phyloP scores from a whole-genome alignment of 1,140 invertebrate genomes.

The Druon quercuslanigerum region DNA sequence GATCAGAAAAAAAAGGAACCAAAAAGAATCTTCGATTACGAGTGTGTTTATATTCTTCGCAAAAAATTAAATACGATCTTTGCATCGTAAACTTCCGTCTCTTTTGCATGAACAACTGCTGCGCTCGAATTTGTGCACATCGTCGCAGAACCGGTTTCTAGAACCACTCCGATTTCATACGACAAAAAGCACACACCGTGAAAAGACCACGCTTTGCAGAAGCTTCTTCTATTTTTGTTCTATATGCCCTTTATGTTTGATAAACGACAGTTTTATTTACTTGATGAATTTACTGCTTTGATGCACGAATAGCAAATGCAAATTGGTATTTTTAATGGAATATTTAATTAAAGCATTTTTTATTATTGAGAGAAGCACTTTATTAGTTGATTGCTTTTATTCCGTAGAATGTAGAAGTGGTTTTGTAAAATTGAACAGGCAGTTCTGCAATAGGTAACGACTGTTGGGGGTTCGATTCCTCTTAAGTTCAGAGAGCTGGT shows the following conservation, averaged over 20 bases:
- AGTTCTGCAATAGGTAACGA: no score
- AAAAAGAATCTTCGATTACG: background rate
- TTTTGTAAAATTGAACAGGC: no score
- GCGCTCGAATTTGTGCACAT: background rate
- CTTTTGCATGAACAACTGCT: constrained; percentile 11
- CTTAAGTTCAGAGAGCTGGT: no score
- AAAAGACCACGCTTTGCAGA: constrained; percentile 3
- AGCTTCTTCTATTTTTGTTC: background rate
- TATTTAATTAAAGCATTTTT: no score
- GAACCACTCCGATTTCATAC: constrained; percentile 6
- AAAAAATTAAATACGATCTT: background rate
- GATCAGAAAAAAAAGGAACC: background rate
- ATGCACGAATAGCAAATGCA: background rate
- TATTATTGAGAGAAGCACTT: no score
- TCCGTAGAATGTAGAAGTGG: no score
- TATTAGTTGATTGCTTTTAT: no score
- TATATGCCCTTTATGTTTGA: background rate
- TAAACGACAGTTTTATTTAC: background rate
- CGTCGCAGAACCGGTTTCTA: constrained; percentile 9
- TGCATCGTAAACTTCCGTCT: constrained; percentile 6
- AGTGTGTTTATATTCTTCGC: background rate
- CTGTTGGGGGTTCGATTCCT: no score
- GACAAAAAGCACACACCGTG: constrained; percentile 5
- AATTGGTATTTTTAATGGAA: no score
- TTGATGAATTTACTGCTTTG: background rate